A percentile compares a stretch with the other conserved stretches of the same genome.
These are phyloP conservation scores for Odontomyia ornata DNA, from an alignment of 2,888 invertebrate species.

Conservation along the genomic window DNA sequence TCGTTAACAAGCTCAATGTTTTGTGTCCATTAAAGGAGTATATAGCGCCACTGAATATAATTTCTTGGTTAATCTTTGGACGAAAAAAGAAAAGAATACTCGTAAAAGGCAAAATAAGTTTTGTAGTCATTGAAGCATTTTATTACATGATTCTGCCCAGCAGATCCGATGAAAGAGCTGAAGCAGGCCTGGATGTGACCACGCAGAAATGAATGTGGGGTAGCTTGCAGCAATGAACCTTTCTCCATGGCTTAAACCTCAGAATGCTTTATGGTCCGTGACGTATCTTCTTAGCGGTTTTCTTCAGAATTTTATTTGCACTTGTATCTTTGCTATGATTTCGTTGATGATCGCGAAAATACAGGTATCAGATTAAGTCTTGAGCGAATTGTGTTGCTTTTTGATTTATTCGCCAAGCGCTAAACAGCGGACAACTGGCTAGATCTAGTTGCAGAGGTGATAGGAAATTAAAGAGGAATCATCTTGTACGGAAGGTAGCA, in stretches of 20 bases:
- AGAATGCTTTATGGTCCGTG: constrained; percentile 29
- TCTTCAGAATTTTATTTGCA: neutral
- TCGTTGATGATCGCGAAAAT: too few relatives aligned
- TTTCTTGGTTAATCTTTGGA: too few relatives aligned
- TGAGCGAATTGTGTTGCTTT: neutral
- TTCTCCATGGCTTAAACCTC: constrained; percentile 12
- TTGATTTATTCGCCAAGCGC: constrained; percentile 16
- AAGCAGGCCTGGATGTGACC: neutral
- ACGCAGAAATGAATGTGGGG: neutral
- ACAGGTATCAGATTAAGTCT: too few relatives aligned
- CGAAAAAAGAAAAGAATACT: too few relatives aligned
- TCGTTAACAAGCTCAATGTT: constrained; percentile 7
- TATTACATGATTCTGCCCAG: constrained; percentile 21
- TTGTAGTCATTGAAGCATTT: constrained; percentile 24
- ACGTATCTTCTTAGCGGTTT: constrained; percentile 17
- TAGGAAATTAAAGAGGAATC: neutral
- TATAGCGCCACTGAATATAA: neutral
- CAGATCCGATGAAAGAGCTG: constrained; percentile 27
- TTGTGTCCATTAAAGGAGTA: constrained; percentile 1
- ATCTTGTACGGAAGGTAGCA: neutral
- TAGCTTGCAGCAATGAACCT: neutral
- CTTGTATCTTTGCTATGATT: neutral
- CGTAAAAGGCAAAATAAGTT: too few relatives aligned
- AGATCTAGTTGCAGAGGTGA: neutral
- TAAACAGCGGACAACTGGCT: neutral